Evolutionary conservation across 2,797 vertebrate species (phyloP).

Genomic region (Sebastes itinus): DNA sequence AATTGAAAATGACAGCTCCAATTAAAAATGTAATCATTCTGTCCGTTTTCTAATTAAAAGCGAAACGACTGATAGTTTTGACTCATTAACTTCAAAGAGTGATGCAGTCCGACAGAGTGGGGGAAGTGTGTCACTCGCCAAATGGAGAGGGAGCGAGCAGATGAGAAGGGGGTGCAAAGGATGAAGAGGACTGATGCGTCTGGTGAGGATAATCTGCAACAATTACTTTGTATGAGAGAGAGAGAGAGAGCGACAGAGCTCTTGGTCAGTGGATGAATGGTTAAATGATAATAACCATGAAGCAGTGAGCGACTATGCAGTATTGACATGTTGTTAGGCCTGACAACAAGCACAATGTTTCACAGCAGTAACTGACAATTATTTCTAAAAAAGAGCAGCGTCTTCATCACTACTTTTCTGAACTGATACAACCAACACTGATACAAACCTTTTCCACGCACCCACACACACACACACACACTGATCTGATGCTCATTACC

Average conservation of each 20-base stretch:
- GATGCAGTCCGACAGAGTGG: constrained; percentile 57
- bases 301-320: constrained; percentile 7
- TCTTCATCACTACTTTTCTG: constrained; percentile 22
- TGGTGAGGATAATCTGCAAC: constrained; percentile 52
- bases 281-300: constrained; percentile 37
- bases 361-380: constrained; percentile 10
- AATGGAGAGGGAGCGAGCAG: constrained; percentile 36
- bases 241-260: constrained; percentile 16
- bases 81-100: constrained; percentile 87
- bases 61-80: constrained; percentile 83
- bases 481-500: neutral
- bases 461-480: neutral
- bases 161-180: constrained; percentile 35
- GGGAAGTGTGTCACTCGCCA: constrained; percentile 59
- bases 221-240: constrained; percentile 32
- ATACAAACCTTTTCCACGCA: neutral
- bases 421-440: constrained; percentile 1
- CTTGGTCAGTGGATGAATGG: constrained; percentile 25
- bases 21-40: constrained; percentile 88
- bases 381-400: neutral
- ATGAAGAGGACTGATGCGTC: constrained; percentile 32
- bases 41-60: constrained; percentile 86
- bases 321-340: constrained; percentile 22
- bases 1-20: constrained; percentile 88
- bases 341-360: constrained; percentile 25